Percentiles rank a stretch among this genome's conserved stretches.
phyloP scores from a whole-genome alignment of 2,888 invertebrate species.

The Thumatha senex region DNA sequence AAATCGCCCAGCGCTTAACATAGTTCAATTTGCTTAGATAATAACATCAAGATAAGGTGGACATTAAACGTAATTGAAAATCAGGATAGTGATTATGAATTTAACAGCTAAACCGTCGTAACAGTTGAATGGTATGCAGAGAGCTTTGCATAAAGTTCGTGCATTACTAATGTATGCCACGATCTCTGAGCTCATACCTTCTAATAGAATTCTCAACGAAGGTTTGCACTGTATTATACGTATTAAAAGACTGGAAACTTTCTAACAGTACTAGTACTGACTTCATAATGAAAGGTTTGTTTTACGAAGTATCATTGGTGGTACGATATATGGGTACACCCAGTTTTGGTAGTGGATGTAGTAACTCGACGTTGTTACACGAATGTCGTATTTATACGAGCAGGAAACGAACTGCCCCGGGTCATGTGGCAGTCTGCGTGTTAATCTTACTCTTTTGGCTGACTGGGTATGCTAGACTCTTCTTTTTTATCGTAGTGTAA shows the following conservation, averaged over 20 bases:
- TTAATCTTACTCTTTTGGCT: too few species aligned
- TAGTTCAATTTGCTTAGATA: slow-evolving; percentile 40
- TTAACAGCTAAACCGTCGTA: slow-evolving; percentile 45
- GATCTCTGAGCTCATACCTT: slow-evolving; percentile 77
- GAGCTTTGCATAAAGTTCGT: slow-evolving; percentile 55
- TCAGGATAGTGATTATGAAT: slow-evolving; percentile 49
- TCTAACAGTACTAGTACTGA: slow-evolving; percentile 58
- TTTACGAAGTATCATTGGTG: slow-evolving; percentile 52
- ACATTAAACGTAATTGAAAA: slow-evolving; percentile 53
- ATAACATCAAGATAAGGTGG: slow-evolving; percentile 41
- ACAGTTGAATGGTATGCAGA: slow-evolving; percentile 43
- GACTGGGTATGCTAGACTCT: too few species aligned
- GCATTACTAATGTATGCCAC: slow-evolving; percentile 79
- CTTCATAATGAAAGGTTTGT: slow-evolving; percentile 73
- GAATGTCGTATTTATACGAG: too few species aligned
- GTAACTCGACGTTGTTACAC: too few species aligned
- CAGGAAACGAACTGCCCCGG: too few species aligned
- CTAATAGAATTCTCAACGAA: slow-evolving; percentile 74
- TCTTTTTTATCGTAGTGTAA: too few species aligned
- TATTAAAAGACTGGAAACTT: slow-evolving; percentile 55
- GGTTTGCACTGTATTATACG: slow-evolving; percentile 50
- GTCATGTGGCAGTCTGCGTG: too few species aligned
- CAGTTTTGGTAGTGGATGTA: too few species aligned
- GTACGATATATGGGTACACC: too few species aligned
- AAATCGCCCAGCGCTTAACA: slow-evolving; percentile 30